Evolutionary conservation across 2,888 invertebrate genomes (phyloP), one percentile per base, ranked within the genome.

Genomic region (Agrochola circellaris): DNA sequence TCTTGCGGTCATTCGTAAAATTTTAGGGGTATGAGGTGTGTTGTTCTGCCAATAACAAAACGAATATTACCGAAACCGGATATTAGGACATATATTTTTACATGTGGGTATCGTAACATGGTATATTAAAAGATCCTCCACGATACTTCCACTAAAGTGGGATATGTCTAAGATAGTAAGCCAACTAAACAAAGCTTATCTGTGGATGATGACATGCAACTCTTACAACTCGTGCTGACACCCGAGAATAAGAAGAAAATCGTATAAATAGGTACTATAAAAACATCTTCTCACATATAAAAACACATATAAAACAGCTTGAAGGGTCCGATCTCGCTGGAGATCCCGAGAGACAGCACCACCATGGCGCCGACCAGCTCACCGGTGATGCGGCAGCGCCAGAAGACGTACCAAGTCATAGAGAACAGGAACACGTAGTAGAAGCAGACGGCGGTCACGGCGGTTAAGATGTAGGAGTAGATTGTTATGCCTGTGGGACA

Each of bases 331-430:
- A 91, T 90, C 56, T 90, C 84, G 68, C 91, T 88, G 62, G 88
- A 74, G 23, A 91, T 82, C 0, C 89, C 89, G 0, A 92, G 86
- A 0, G 92, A 91, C 8, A 91, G 75, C 23, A 91, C 86, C 17
- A 91, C 81, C 75, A 91, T 87, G 26, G 89, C 87, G 1, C 87
- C 81, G 3, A 90, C 72, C 64, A 87, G 42, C 58, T 91, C 89
- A 0, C 86, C 88, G 7, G 89, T 89, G 58, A 87, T 69, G 13
- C 79, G 79, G 61, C 82, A 83, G 17, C 86, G 87, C 77, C 81
- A 85, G 81, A 90, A 90, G 11, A 93, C 90, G 69, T 88, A 92
- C 92, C 92, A 93, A 0, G 78, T 26, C 85, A 89, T 86, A 2
- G 90, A 91, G 38, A 92, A 58, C 23, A 91, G 72, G 79, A 85